A percentile compares a stretch with the other conserved stretches of the same genome.
These are phyloP conservation scores for Panthera uncia DNA, from an alignment of 2,113 vertebrate species.

Conservation along the genomic window DNA sequence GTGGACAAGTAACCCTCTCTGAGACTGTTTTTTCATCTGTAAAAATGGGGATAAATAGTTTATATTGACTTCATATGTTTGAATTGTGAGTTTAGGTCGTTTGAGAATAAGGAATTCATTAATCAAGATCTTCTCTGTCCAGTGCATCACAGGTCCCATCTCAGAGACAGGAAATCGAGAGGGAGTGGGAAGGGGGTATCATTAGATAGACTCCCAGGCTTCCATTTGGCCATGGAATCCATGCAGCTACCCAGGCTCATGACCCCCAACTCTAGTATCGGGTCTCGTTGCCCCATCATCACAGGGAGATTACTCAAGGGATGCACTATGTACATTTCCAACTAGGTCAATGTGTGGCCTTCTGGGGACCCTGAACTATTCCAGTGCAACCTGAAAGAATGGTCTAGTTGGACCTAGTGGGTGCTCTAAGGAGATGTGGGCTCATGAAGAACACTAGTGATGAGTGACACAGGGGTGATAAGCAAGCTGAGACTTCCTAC, in stretches of 20 bases:
- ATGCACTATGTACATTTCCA: neutral
- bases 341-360: neutral
- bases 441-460: neutral
- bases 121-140: neutral
- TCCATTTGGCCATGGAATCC: neutral
- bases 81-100: neutral
- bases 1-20: neutral
- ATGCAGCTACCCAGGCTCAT: neutral
- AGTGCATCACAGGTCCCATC: neutral
- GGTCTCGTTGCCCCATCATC: neutral
- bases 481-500: neutral
- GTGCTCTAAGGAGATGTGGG: neutral
- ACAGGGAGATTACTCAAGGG: neutral
- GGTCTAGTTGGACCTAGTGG: neutral
- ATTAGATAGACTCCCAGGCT: neutral
- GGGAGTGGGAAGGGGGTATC: neutral
- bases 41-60: neutral
- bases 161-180: neutral
- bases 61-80: neutral
- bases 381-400: neutral
- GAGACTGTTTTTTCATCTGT: neutral
- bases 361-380: neutral
- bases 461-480: neutral
- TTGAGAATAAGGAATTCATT: neutral
- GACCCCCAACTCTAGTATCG: neutral